These are phyloP conservation scores for Melieria omissa DNA, from an alignment of 2,888 invertebrate genomes.

Conservation along the genomic window DNA sequence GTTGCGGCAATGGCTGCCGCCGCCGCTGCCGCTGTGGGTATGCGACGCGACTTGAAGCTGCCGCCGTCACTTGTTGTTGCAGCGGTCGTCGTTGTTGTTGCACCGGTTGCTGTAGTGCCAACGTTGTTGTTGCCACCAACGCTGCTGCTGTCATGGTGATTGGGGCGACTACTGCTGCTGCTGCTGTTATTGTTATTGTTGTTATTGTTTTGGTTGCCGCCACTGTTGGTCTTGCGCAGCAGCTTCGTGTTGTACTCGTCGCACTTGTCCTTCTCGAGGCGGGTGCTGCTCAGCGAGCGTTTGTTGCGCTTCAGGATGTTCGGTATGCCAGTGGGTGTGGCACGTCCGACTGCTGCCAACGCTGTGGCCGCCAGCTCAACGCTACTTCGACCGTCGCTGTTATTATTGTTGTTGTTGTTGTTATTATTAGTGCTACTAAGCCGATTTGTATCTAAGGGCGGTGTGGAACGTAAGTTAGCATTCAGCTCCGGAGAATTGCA, in stretches of 20 bases:
- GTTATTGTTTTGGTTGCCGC: conserved; percentile 41
- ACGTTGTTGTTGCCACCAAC: background rate
- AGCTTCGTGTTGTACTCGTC: conserved; percentile 66
- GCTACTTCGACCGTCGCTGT: conserved; percentile 12
- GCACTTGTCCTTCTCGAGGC: conserved; percentile 66
- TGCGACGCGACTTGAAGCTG: conserved; percentile 34
- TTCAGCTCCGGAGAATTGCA: conserved; percentile 34
- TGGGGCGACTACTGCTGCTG: conserved; percentile 36
- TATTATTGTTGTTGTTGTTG: conserved; percentile 29
- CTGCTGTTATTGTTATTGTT: conserved; percentile 36
- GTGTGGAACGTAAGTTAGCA: conserved; percentile 43
- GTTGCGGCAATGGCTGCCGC: background rate
- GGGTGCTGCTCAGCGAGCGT: conserved; percentile 66
- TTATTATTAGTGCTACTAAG: conserved; percentile 46
- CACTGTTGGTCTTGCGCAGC: conserved; percentile 58
- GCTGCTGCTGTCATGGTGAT: background rate
- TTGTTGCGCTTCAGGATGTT: conserved; percentile 62
- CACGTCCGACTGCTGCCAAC: conserved; percentile 32
- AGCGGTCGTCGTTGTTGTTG: conserved; percentile 17
- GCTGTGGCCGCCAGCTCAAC: conserved; percentile 28
- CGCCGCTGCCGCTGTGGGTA: conserved; percentile 32
- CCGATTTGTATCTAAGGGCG: conserved; percentile 59
- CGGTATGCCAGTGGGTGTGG: conserved; percentile 41
- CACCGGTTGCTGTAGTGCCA: conserved; percentile 43
- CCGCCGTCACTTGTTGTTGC: conserved; percentile 40